Percentiles rank a stretch among this genome's conserved stretches.
These are phyloP conservation scores for Chelon labrosus DNA, from an alignment of 2,797 vertebrate species.

Conservation along the genomic window DNA sequence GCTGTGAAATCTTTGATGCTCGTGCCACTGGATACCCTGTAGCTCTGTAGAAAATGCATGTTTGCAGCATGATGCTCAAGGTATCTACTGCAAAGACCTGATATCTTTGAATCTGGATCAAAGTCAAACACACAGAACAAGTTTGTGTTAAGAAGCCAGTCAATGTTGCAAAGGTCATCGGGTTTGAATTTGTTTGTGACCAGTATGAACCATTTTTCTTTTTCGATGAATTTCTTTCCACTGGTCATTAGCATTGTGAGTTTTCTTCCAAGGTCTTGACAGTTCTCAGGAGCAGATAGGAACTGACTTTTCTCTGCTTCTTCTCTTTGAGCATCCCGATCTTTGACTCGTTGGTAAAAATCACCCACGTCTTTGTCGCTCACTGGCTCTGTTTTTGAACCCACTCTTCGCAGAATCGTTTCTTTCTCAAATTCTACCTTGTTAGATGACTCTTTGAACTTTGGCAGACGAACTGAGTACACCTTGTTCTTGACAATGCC, in stretches of 20 bases:
- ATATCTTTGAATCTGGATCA: slow-evolving; percentile 85
- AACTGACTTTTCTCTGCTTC: slow-evolving; percentile 76
- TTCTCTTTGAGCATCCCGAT: slow-evolving; percentile 82
- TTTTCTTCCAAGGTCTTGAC: slow-evolving; percentile 85
- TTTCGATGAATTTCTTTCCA: slow-evolving; percentile 86
- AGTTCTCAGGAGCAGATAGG: slow-evolving; percentile 36
- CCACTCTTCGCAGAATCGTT: slow-evolving; percentile 76
- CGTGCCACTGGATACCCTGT: slow-evolving; percentile 71
- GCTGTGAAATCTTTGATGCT: slow-evolving; percentile 73
- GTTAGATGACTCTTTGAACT: slow-evolving; percentile 79
- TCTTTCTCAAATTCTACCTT: slow-evolving; percentile 81
- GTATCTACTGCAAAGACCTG: slow-evolving; percentile 85
- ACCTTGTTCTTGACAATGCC: slow-evolving; percentile 74
- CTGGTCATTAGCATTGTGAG: slow-evolving; percentile 80
- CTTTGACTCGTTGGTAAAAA: slow-evolving; percentile 76
- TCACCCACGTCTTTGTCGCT: slow-evolving; percentile 58
- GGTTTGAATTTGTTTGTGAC: slow-evolving; percentile 85
- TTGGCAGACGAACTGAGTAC: slow-evolving; percentile 84
- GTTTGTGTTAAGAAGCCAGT: slow-evolving; percentile 86
- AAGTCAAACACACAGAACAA: slow-evolving; percentile 90
- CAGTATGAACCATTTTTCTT: slow-evolving; percentile 86
- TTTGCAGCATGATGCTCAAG: slow-evolving; percentile 81
- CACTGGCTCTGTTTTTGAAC: slow-evolving; percentile 85
- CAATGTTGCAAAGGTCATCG: slow-evolving; percentile 75
- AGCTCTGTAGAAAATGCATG: slow-evolving; percentile 85